phyloP scores from a whole-genome alignment of 2,888 invertebrate species.

The Eupithecia vulgata region DNA sequence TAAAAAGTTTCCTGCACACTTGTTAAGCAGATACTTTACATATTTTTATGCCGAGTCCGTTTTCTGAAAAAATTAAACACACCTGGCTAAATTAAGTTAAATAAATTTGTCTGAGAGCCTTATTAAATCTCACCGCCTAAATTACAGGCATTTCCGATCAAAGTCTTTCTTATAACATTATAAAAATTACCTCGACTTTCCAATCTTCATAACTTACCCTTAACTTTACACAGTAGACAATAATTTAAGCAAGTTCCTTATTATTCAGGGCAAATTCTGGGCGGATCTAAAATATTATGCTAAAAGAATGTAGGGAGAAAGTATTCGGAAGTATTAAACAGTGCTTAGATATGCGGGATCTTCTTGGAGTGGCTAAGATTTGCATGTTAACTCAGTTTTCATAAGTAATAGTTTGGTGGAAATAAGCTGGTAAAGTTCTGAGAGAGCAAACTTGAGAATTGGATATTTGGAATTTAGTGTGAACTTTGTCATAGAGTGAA shows the following conservation, averaged over 20 bases:
- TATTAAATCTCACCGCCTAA: slow-evolving; percentile 19
- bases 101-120: slow-evolving; percentile 24
- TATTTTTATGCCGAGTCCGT: slow-evolving; percentile 17
- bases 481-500: slow-evolving; percentile 19
- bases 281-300: slow-evolving; percentile 49
- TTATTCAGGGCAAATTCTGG: slow-evolving; percentile 53
- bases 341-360: slow-evolving; percentile 61
- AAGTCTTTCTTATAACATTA: slow-evolving; percentile 16
- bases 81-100: slow-evolving; percentile 21
- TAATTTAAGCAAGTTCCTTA: slow-evolving; percentile 40
- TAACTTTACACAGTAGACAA: slow-evolving; percentile 38
- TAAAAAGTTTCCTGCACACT: slow-evolving; percentile 13
- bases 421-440: slow-evolving; percentile 66
- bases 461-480: slow-evolving; percentile 66
- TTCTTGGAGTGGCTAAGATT: slow-evolving; percentile 71
- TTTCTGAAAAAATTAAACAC: slow-evolving; percentile 21
- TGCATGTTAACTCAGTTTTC: slow-evolving; percentile 79
- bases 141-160: slow-evolving; percentile 16
- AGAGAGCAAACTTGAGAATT: slow-evolving; percentile 69
- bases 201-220: slow-evolving; percentile 43
- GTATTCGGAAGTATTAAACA: slow-evolving; percentile 61
- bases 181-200: slow-evolving; percentile 27
- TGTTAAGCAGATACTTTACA: slow-evolving; percentile 14
- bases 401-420: slow-evolving; percentile 75
- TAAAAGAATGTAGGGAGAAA: slow-evolving; percentile 50